Base-by-base conservation (phyloP, 2,888 invertebrate species). In the Ecdyonurus torrentis region DNA sequence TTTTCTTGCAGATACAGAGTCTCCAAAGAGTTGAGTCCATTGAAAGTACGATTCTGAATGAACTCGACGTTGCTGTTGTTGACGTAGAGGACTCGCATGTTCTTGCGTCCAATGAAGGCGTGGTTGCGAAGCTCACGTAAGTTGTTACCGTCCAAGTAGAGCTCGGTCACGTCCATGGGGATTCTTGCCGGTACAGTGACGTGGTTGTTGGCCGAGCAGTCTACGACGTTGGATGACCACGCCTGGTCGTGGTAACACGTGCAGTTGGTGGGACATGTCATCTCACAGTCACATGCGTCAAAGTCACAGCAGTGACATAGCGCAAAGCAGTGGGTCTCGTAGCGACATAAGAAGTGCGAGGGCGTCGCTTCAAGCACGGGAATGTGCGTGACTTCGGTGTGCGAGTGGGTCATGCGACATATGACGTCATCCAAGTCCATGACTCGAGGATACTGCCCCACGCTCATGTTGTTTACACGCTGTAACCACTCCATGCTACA, bases 401-500 rank as follows among this genome's bases (percentile, higher is more conserved):
- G 80, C 71, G 87, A 87, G 74, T 90, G 89, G 64, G 88, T 77
- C 67, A 91, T 80, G 73, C 86, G 84, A 75, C 91, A 92, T 72
- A 86, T 84, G 71, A 91, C 88, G 71, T 86, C 85, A 69, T 89
- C 86, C 70, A 90, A 79, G 76, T 91, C 91, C 78, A 87, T 86
- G 68, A 92, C 80, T 71, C 84, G 82, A 7, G 91, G 90, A 76
- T 92, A 90, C 73, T 89, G 89, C 61, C 87, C 89, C 67, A 82
- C 80, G 70, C 59, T 63, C 63, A 59, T 78, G 63, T 74, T 74
- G 74, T 89, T 89, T 69, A 89, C 86, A 74, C 86, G 84, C 76
- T 90, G 89, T 68, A 91, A 75, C 92, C 91, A 93, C 72, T 90
- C 89, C 90, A 92, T 90, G 65, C 88, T 87, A 73, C 91, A 92